These are phyloP conservation scores for Lepidurus couesii DNA, from an alignment of 1,140 invertebrate species.

Conservation along the genomic window DNA sequence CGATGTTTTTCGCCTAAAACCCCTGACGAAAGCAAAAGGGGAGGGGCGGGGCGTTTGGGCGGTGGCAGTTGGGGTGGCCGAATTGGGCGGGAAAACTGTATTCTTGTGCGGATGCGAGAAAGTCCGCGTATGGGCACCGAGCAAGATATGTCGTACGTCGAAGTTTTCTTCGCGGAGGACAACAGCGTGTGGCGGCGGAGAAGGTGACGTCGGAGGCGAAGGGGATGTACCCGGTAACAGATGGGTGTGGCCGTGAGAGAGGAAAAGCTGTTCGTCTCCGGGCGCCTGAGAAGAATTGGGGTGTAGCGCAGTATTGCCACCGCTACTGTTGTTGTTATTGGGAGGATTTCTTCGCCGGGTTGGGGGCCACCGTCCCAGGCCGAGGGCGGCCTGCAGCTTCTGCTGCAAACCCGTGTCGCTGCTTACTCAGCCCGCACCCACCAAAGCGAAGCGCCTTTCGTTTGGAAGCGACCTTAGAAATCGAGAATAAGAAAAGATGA, in stretches of 20 bases:
- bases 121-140: constrained; percentile 41
- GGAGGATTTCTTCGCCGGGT: neutral
- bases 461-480: neutral
- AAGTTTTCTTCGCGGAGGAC: constrained; percentile 38
- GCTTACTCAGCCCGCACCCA: constrained; percentile 24
- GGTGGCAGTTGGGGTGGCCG: neutral
- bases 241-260: neutral
- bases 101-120: constrained; percentile 40
- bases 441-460: neutral
- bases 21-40: constrained; percentile 9
- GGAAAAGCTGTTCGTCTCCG: neutral
- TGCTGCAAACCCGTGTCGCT: constrained; percentile 34
- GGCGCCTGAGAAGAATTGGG: constrained; percentile 2
- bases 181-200: neutral
- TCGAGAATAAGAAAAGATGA: neutral
- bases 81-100: constrained; percentile 36
- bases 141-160: constrained; percentile 41
- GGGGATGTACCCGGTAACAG: neutral
- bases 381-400: constrained; percentile 34
- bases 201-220: constrained; percentile 25
- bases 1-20: constrained; percentile 12
- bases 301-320: constrained; percentile 25
- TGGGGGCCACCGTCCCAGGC: constrained; percentile 29
- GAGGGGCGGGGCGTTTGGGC: constrained; percentile 32
- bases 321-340: neutral